Evolutionary conservation across 2,113 vertebrate species (phyloP).

Genomic region (Acanthisitta chloris): DNA sequence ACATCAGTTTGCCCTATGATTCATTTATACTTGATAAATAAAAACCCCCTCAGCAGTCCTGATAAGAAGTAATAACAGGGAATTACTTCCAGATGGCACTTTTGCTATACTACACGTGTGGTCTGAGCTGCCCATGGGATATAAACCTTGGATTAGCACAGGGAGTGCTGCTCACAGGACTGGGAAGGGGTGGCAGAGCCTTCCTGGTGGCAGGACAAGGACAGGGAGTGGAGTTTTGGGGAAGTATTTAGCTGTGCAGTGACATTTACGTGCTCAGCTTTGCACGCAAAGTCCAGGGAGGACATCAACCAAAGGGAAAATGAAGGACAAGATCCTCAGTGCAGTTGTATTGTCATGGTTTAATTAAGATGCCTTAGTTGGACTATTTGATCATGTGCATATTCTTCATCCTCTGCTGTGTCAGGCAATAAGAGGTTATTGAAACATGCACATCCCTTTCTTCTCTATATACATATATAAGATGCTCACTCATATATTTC

Average conservation of each 20-base stretch:
- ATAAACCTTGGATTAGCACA: not conserved
- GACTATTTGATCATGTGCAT: not conserved
- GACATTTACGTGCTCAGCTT: not conserved
- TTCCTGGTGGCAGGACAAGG: not conserved
- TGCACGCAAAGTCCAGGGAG: not conserved
- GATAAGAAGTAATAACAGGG: constrained; percentile 72
- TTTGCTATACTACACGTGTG: constrained; percentile 57
- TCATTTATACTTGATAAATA: constrained; percentile 74
- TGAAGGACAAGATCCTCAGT: fast-evolving
- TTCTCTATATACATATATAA: not conserved
- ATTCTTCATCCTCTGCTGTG: not conserved
- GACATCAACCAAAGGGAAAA: not conserved
- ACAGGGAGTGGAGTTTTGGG: not conserved
- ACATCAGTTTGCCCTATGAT: constrained; percentile 69
- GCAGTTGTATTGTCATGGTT: not conserved
- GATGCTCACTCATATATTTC: fast-evolving
- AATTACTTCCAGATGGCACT: constrained; percentile 78
- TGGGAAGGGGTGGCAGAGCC: not conserved
- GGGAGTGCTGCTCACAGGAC: not conserved
- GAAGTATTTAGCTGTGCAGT: not conserved
- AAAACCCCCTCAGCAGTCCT: constrained; percentile 50
- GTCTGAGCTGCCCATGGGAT: constrained; percentile 47
- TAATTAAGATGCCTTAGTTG: not conserved
- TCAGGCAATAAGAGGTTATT: not conserved
- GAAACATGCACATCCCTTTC: not conserved